These are phyloP conservation scores for Atlantisia rogersi DNA, from an alignment of 2,113 vertebrate genomes.

Conservation along the genomic window DNA sequence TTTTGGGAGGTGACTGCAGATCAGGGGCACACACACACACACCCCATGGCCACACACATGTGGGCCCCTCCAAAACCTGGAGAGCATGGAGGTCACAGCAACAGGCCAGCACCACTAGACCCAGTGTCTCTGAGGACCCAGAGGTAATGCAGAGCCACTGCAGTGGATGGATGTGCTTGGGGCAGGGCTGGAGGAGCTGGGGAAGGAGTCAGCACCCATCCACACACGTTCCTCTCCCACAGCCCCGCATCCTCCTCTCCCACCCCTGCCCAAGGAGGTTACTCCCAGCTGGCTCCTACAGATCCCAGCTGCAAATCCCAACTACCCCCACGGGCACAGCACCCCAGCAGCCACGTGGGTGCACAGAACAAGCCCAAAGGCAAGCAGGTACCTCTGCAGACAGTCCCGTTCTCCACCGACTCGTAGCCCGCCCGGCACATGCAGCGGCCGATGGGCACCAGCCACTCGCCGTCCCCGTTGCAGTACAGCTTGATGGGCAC, in stretches of 20 bases:
- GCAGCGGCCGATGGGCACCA: conserved; percentile 95
- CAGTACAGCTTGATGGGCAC: conserved; percentile 97
- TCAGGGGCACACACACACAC: rapidly evolving
- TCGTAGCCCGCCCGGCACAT: conserved; percentile 92
- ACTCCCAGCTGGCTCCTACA: rapidly evolving
- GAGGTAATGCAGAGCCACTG: rapidly evolving
- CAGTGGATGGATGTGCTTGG: rapidly evolving
- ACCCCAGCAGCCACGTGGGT: rapidly evolving
- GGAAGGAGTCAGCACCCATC: background rate
- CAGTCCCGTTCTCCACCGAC: conserved; percentile 85
- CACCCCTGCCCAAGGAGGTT: background rate
- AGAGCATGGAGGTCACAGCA: background rate
- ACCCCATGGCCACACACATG: rapidly evolving
- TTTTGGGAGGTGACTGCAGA: background rate
- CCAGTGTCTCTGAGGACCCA: background rate
- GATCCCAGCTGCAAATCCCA: background rate
- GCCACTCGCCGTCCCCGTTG: conserved; percentile 95
- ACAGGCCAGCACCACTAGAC: background rate
- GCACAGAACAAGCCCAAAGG: rapidly evolving
- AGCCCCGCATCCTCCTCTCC: rapidly evolving
- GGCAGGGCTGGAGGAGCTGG: background rate
- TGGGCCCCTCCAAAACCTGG: background rate
- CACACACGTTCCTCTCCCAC: background rate
- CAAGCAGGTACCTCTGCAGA: conserved; percentile 87
- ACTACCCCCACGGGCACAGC: background rate